A percentile compares a stretch with the other conserved stretches of the same genome.
Conservation (phyloP, 2,797 vertebrate genomes). For the Hippoglossus hippoglossus region DNA sequence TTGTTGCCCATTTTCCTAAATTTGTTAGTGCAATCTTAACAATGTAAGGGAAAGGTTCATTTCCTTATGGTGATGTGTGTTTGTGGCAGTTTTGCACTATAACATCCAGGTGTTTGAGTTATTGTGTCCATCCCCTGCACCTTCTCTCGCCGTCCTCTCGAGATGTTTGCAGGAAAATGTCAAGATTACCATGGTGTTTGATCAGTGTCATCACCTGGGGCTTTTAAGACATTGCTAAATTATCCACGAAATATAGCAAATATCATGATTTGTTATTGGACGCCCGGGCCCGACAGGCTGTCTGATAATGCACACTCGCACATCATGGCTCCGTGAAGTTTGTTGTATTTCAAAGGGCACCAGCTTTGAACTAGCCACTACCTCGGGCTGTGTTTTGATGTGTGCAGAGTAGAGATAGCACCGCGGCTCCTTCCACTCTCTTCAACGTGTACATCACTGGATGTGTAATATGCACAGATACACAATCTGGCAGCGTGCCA, state of each 20-base stretch:
- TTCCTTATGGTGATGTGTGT: background rate
- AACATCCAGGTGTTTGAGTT: conserved; percentile 9
- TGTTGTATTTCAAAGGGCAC: conserved; percentile 81
- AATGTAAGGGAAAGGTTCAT: background rate
- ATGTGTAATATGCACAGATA: conserved; percentile 69
- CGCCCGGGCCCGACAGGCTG: conserved; percentile 54
- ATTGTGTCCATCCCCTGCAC: conserved; percentile 11
- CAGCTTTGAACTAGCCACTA: conserved; percentile 77
- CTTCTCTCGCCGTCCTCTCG: conserved; percentile 19
- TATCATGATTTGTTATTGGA: conserved; percentile 64
- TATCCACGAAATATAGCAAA: conserved; percentile 68
- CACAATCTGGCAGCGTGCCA: conserved; percentile 73
- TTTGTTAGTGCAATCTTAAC: background rate
- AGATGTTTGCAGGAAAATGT: conserved; percentile 49
- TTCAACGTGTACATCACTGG: conserved; percentile 67
- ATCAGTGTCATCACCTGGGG: conserved; percentile 62
- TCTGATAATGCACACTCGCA: conserved; percentile 61
- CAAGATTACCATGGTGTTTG: conserved; percentile 60
- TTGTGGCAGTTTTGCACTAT: background rate
- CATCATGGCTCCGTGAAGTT: conserved; percentile 65
- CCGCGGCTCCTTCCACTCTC: conserved; percentile 64
- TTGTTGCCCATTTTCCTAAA: background rate
- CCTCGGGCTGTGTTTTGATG: conserved; percentile 76
- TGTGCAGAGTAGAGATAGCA: conserved; percentile 78
- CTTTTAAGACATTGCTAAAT: conserved; percentile 68